These are phyloP conservation scores for Eciton burchellii DNA, from an alignment of 1,140 invertebrate genomes.

Conservation along the genomic window DNA sequence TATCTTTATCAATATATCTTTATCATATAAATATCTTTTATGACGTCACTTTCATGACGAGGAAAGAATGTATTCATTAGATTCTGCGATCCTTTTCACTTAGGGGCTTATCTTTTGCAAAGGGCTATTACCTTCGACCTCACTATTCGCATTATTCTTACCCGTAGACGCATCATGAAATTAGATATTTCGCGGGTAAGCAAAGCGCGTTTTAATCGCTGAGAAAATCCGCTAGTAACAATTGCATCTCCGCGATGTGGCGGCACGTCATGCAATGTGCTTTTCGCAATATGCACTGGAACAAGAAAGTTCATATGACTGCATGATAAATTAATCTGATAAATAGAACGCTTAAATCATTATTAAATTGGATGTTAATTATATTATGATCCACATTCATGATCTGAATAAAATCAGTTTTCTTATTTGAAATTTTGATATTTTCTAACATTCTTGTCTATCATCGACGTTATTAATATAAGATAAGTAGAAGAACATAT, in stretches of 20 bases:
- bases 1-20: background rate
- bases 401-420: no score
- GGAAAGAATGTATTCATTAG: background rate
- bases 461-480: no score
- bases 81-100: slow-evolving; percentile 31
- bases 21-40: no score
- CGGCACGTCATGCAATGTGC: background rate
- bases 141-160: slow-evolving; percentile 63
- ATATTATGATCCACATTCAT: background rate
- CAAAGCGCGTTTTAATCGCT: slow-evolving; percentile 26
- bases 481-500: no score
- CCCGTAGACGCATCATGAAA: slow-evolving; percentile 60
- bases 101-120: slow-evolving; percentile 50
- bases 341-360: background rate
- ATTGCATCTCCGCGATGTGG: background rate
- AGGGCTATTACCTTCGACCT: slow-evolving; percentile 63
- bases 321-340: slow-evolving; percentile 10
- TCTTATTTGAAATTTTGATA: no score
- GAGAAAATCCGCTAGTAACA: slow-evolving; percentile 13
- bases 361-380: slow-evolving; percentile 1
- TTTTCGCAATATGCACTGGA: background rate
- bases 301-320: background rate
- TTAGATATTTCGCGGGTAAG: slow-evolving; percentile 40
- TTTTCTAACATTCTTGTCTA: no score
- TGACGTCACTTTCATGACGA: background rate